Percentiles rank a stretch among this genome's conserved stretches.
These are phyloP conservation scores for Tetranychus truncatus DNA, from an alignment of 2,888 invertebrate species.

Conservation along the genomic window DNA sequence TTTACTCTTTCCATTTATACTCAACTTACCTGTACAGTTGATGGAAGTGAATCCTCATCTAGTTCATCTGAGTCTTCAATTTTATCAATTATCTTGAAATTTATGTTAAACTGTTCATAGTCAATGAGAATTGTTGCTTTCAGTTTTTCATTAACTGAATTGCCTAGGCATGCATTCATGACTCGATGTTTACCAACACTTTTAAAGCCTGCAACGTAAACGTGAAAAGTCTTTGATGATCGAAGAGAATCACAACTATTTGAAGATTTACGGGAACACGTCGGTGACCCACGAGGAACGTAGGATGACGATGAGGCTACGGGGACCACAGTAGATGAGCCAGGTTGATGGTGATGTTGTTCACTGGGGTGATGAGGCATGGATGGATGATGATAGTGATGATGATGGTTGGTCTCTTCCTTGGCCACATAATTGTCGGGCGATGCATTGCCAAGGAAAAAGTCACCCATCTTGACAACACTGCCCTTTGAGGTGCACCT, in stretches of 20 bases:
- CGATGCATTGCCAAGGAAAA: neutral
- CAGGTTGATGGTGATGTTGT: neutral
- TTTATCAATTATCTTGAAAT: neutral
- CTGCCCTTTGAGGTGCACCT: constrained; percentile 5
- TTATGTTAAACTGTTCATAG: constrained; percentile 6
- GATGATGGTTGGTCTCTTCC: neutral
- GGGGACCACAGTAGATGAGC: neutral
- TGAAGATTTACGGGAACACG: neutral
- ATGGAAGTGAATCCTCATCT: neutral
- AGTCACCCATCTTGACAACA: constrained; percentile 6
- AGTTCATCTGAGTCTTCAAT: neutral
- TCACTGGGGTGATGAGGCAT: neutral
- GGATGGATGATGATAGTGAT: neutral
- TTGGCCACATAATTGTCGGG: neutral
- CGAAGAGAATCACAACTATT: neutral
- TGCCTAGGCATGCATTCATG: constrained; percentile 18
- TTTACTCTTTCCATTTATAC: neutral
- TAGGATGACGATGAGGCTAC: neutral
- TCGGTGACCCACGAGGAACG: neutral
- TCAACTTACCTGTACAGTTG: neutral
- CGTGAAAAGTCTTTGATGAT: constrained; percentile 2
- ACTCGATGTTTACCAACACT: constrained; percentile 20
- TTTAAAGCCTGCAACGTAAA: constrained; percentile 11
- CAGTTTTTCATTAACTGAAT: neutral
- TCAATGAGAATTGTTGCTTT: constrained; percentile 8